Percentiles rank a stretch among this genome's conserved stretches.
Conservation (phyloP, 2,888 invertebrate species). For the Philereme vetulata region DNA sequence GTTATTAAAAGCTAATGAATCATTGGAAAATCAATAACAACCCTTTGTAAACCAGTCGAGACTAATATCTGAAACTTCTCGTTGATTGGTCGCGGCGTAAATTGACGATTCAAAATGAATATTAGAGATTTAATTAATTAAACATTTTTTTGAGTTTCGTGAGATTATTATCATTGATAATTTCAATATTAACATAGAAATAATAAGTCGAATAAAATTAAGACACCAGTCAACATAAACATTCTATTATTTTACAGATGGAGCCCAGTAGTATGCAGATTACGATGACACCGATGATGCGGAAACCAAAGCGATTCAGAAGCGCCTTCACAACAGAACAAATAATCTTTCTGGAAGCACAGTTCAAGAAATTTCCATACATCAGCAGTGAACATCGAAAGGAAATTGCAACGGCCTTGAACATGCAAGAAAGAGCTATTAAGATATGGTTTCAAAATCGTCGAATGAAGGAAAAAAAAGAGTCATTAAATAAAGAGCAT, state of each 20-base stretch:
- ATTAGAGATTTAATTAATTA: too few species aligned
- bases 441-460: conserved; percentile 95
- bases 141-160: too few species aligned
- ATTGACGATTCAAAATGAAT: too few species aligned
- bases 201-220: too few species aligned
- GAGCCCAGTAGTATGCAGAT: conserved; percentile 22
- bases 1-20: too few species aligned
- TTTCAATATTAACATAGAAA: too few species aligned
- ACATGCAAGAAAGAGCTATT: conserved; percentile 88
- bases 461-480: conserved; percentile 89
- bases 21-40: too few species aligned
- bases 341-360: conserved; percentile 88
- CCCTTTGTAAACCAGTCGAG: too few species aligned
- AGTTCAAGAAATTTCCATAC: conserved; percentile 87
- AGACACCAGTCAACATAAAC: not conserved
- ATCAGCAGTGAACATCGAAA: conserved; percentile 87
- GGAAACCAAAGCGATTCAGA: conserved; percentile 64
- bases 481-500: conserved; percentile 51
- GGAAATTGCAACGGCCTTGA: conserved; percentile 85
- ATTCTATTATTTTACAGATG: conserved; percentile 42
- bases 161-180: too few species aligned
- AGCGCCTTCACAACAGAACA: conserved; percentile 91
- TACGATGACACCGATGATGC: conserved; percentile 19
- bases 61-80: too few species aligned
- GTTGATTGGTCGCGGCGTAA: too few species aligned